Evolutionary conservation across 1,140 invertebrate genomes (phyloP), one percentile per base, ranked within the genome.

Genomic region (Charaxes varanes): DNA sequence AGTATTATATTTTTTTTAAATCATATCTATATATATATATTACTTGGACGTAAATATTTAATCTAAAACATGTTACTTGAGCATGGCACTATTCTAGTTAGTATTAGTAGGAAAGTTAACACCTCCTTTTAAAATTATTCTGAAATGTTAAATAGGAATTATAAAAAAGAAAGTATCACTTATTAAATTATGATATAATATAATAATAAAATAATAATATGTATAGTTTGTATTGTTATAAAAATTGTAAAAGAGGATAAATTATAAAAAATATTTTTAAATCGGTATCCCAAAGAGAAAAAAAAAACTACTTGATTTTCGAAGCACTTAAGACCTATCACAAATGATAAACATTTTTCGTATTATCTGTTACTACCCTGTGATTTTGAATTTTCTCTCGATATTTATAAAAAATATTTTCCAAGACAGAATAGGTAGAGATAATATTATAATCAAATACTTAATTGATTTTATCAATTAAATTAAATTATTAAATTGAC

Each of bases 401-500:
- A 47, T 41, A 40, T 58, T 45, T 22, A 41, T 51, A 52, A 33
- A 45, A 45, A 40, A 7, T 23, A 35, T 52, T 50, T n/a, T n/a
- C n/a, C 24, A 53, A 40, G 23, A 47, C 28, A 45, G 50, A 52
- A 51, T 51, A 58, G 44, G 44, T 58, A 54, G 42, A 49, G 51
- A 56, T 49, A 36, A 31, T 23, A 8, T 17, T 28, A 3, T 8
- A 40, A 32, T 35, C 6, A 14, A 40, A 40, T 42, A 23, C 24
- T 46, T 26, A 38, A 33, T 50, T 36, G 23, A 49, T 36, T 48
- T 37, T 46, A 54, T 49, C 21, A 54, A 48, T 59, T 55, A 68
- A 67, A 41, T 62, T 38, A 62, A 62, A 66, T 66, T 21, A 55
- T 60, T 47, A 74, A 81, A 81, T 81, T 81, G 77, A 81, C 77